Base-by-base conservation (phyloP, 2,113 vertebrate genomes). In the Myxocyprinus asiaticus region DNA sequence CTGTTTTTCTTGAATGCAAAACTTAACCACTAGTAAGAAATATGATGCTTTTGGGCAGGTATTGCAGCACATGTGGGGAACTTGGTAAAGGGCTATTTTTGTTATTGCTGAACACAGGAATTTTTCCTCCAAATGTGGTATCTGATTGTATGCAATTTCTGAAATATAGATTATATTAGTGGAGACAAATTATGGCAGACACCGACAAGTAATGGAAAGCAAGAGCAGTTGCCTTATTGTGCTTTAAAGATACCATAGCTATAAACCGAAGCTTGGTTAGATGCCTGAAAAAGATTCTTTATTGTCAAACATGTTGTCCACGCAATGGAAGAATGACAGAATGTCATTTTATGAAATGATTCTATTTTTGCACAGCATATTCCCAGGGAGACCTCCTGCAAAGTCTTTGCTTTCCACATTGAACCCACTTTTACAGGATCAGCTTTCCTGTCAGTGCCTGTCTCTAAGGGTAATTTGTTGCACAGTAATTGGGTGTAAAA, bases 401-500 rank as follows among this genome's bases (percentile, higher is more conserved):
- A 61, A 7, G 44, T 48, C 56, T 74, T 63, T 2, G 10, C 63
- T 63, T 73, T 22, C 58, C 11, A 9, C 11, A n/a, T 74, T 14
- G 15, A 11, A 74, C 7, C 10, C 22, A 45, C 44, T 50, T 63
- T 48, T 74, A 15, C 33, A 44, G 62, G 48, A 76, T 53, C 74
- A 64, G 56, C 15, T 64, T 51, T 78, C 67, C 15, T 53, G 80
- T 42, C 14, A 47, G 55, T 71, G 67, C 81, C 84, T 79, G 79
- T 83, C 84, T 79, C 22, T 78, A 76, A 9, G 56, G 56, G 65
- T 80, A 58, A 77, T 85, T 74, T 85, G 84, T 79, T 80, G 85
- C 84, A 81, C 85, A 84, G 87, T 88, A 88, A 91, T 86, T 90
- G 86, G 82, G 86, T 86, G 88, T 85, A 84, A 90, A 92, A 88